A percentile compares a stretch with the other conserved stretches of the same genome.
Evolutionary conservation across 2,797 vertebrate species (phyloP).

Genomic region (Natrix natrix): DNA sequence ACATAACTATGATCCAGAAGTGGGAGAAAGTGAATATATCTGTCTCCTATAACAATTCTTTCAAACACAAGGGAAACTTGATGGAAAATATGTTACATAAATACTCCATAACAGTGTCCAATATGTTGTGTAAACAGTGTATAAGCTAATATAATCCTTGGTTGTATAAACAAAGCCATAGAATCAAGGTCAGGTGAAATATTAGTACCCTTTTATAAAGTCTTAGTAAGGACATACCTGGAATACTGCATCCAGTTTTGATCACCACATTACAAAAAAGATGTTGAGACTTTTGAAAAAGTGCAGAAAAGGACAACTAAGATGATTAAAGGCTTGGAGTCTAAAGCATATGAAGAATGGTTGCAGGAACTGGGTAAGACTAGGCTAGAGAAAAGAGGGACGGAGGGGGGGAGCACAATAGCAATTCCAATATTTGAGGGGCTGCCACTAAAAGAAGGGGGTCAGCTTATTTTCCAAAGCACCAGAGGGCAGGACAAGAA

Average conservation of each 20-base stretch:
- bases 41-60: constrained; percentile 8
- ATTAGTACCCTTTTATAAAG: not conserved
- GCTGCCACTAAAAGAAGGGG: not conserved
- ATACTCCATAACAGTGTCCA: not conserved
- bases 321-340: not conserved
- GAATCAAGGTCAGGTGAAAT: not conserved
- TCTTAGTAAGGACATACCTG: not conserved
- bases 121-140: not conserved
- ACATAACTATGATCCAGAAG: not conserved
- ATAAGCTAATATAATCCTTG: not conserved
- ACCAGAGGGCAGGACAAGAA: not conserved
- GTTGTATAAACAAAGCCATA: not conserved
- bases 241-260: not conserved
- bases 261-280: not conserved
- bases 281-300: not conserved
- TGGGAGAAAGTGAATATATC: not conserved
- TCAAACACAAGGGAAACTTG: constrained; percentile 15
- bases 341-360: not conserved
- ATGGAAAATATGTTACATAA: not conserved
- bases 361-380: not conserved
- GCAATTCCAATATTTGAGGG: not conserved
- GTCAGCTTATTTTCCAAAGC: not conserved
- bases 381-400: not conserved
- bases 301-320: not conserved
- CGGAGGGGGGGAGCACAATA: rapidly evolving